A percentile compares a stretch with the other conserved stretches of the same genome.
These are phyloP conservation scores for Liposcelis brunnea DNA, from an alignment of 2,888 invertebrate genomes.

Conservation along the genomic window DNA sequence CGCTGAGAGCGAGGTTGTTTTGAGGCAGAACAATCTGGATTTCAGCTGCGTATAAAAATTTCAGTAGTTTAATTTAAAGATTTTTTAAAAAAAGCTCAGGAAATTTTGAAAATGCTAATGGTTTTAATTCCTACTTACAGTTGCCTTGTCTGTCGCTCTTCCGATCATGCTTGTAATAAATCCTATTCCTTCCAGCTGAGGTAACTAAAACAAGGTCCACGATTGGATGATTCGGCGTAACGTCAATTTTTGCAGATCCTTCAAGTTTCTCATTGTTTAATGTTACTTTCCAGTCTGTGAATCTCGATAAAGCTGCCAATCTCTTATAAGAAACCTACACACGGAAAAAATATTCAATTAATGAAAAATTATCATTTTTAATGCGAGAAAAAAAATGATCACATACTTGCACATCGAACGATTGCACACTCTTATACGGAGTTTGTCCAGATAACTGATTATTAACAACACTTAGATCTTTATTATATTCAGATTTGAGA, in stretches of 20 bases:
- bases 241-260: constrained; percentile 33
- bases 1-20: constrained; percentile 28
- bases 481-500: constrained; percentile 21
- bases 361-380: too few species aligned
- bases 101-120: too few species aligned
- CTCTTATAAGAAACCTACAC: constrained; percentile 26
- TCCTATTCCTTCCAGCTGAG: constrained; percentile 31
- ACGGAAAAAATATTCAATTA: too few species aligned
- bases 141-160: constrained; percentile 40
- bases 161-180: constrained; percentile 28
- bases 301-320: constrained; percentile 25
- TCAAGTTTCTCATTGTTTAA: constrained; percentile 41
- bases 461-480: constrained; percentile 27
- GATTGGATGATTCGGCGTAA: constrained; percentile 35
- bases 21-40: constrained; percentile 16
- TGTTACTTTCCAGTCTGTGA: constrained; percentile 29
- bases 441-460: constrained; percentile 29
- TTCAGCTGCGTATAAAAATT: constrained; percentile 14
- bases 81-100: too few species aligned
- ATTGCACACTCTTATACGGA: constrained; percentile 28
- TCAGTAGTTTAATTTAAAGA: too few species aligned
- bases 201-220: constrained; percentile 36
- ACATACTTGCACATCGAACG: too few species aligned
- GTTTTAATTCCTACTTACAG: too few species aligned
- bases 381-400: too few species aligned